These are phyloP conservation scores for Parotocinclus haroldoi DNA, from an alignment of 2,797 vertebrate genomes.

Conservation along the genomic window DNA sequence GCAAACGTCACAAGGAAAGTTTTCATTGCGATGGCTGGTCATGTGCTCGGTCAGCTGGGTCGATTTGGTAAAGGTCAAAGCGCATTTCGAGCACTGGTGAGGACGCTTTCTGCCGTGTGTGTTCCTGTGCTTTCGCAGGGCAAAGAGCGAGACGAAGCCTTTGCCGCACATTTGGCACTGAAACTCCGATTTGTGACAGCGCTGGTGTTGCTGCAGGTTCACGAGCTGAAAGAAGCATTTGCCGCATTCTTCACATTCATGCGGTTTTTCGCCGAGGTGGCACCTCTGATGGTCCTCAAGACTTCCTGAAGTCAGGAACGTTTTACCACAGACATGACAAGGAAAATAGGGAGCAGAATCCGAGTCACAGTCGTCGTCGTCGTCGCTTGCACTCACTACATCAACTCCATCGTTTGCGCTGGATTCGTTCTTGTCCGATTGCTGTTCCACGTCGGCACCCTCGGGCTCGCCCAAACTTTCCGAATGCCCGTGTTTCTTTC, in stretches of 20 bases:
- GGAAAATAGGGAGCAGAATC: constrained; percentile 79
- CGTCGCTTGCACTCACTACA: constrained; percentile 38
- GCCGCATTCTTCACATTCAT: constrained; percentile 76
- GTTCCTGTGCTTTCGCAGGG: constrained; percentile 74
- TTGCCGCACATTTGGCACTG: constrained; percentile 75
- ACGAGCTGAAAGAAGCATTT: constrained; percentile 73
- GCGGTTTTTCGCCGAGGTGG: constrained; percentile 78
- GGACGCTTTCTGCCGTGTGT: constrained; percentile 68
- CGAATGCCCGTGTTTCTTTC: constrained; percentile 54
- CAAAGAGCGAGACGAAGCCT: constrained; percentile 74
- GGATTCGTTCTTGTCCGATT: constrained; percentile 48
- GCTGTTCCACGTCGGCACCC: constrained; percentile 43
- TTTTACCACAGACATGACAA: constrained; percentile 79
- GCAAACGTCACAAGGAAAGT: constrained; percentile 79
- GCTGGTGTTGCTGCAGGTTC: constrained; percentile 74
- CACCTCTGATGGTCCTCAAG: constrained; percentile 79
- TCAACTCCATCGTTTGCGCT: constrained; percentile 51
- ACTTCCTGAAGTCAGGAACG: constrained; percentile 73
- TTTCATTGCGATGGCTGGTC: constrained; percentile 71
- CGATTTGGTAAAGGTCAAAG: constrained; percentile 66
- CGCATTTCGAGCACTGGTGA: constrained; percentile 70
- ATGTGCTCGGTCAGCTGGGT: constrained; percentile 71
- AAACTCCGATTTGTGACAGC: constrained; percentile 77
- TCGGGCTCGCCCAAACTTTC: neutral
- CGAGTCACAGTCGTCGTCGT: constrained; percentile 55